Evolutionary conservation across 2,113 vertebrate species (phyloP).

Genomic region (Pelecanus crispus): DNA sequence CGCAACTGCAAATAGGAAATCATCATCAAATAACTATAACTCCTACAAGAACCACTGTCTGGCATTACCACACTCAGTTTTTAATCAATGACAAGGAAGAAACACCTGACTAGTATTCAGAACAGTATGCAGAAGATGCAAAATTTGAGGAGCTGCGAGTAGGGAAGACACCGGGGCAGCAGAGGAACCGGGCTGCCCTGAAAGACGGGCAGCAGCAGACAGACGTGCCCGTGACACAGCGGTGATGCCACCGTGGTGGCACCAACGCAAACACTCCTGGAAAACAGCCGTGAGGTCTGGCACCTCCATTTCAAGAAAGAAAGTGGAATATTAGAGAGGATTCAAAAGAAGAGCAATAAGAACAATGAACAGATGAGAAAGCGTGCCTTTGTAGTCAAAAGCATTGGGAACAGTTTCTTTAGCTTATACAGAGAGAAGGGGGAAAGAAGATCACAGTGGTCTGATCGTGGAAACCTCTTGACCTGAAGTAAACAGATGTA

Average conservation of each 20-base stretch:
- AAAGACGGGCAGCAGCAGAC: not conserved
- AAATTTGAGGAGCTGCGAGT: accelerated
- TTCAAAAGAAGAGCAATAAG: not conserved
- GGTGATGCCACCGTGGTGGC: not conserved
- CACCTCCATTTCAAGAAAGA: accelerated
- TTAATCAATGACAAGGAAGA: not conserved
- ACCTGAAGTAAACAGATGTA: not conserved
- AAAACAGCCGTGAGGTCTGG: not conserved
- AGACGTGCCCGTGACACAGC: not conserved
- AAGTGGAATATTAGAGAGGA: not conserved
- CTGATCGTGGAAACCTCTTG: not conserved
- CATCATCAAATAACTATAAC: not conserved
- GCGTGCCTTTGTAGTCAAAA: not conserved
- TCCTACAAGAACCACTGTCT: not conserved
- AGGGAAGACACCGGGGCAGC: not conserved
- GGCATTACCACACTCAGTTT: not conserved
- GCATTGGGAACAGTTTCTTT: not conserved
- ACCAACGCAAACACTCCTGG: not conserved
- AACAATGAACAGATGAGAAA: not conserved
- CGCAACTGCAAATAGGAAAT: not conserved
- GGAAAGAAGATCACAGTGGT: not conserved
- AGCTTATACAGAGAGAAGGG: not conserved
- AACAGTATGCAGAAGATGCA: not conserved
- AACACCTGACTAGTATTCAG: not conserved
- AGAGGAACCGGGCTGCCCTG: not conserved